Evolutionary conservation across 2,888 invertebrate species (phyloP).

Genomic region (Emmelina monodactyla): DNA sequence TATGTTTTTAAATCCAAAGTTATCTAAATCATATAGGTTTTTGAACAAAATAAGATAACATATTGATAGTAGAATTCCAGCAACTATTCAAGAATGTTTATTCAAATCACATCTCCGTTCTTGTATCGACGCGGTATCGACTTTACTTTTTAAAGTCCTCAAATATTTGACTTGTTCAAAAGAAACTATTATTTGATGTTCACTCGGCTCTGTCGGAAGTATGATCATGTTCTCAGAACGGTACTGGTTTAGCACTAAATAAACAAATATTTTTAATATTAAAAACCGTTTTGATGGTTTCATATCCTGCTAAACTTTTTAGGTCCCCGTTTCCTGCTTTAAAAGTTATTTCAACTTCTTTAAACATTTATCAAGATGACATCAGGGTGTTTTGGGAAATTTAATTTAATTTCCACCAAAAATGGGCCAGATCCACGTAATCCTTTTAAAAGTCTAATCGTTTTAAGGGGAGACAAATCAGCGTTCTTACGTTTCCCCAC

Average conservation of each 20-base stretch:
- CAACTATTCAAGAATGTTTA: conserved; percentile 24
- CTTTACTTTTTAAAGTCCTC: conserved; percentile 21
- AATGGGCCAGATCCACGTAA: not conserved
- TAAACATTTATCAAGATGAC: not conserved
- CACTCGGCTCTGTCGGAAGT: conserved; percentile 20
- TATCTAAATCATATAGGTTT: too few species aligned
- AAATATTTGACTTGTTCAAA: conserved; percentile 23
- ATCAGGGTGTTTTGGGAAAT: too few species aligned
- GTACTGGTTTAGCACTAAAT: conserved; percentile 19
- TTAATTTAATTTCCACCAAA: conserved; percentile 1
- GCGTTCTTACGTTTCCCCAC: not conserved
- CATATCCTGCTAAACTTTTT: too few species aligned
- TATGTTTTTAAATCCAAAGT: too few species aligned
- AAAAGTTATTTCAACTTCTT: too few species aligned
- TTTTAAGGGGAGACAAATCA: not conserved
- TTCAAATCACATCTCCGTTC: conserved; percentile 28
- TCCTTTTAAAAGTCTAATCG: not conserved
- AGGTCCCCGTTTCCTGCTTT: too few species aligned
- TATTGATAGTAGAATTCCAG: conserved; percentile 18
- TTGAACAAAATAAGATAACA: too few species aligned
- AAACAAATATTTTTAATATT: conserved; percentile 8
- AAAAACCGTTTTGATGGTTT: not conserved
- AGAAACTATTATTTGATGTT: conserved; percentile 22
- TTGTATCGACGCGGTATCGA: conserved; percentile 18
- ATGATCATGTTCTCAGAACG: conserved; percentile 29